A percentile compares a stretch with the other conserved stretches of the same genome.
phyloP scores from a whole-genome alignment of 2,797 vertebrate species.

The Pangasius sanitwongsei region DNA sequence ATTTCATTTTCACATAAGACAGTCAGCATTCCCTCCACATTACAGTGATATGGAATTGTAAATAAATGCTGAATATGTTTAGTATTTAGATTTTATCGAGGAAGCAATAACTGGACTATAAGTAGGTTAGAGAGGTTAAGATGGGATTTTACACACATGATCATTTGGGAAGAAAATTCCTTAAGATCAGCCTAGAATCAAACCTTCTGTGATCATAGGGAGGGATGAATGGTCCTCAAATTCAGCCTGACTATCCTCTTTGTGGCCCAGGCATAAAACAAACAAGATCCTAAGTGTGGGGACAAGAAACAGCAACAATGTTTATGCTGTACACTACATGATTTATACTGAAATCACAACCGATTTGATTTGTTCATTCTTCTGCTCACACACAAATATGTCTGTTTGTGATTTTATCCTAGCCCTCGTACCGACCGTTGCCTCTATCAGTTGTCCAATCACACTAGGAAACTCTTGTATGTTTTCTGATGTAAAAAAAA shows the following conservation, averaged over 20 bases:
- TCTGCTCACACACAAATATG: background rate
- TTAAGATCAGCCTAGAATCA: background rate
- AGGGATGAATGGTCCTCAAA: background rate
- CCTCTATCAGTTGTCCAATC: background rate
- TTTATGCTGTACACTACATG: background rate
- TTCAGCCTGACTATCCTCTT: background rate
- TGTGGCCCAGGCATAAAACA: constrained; percentile 1
- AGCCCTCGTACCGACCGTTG: background rate
- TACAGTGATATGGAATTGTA: background rate
- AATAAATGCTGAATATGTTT: background rate
- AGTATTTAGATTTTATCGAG: background rate
- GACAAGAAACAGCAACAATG: background rate
- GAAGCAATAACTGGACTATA: background rate
- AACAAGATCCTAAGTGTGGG: background rate
- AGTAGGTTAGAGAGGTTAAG: background rate
- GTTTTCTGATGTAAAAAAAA: background rate
- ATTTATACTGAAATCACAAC: background rate
- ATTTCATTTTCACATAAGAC: background rate
- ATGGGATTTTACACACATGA: background rate
- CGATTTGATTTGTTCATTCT: background rate
- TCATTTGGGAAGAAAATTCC: background rate
- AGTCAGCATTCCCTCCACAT: background rate
- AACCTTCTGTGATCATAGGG: background rate
- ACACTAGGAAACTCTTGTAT: background rate
- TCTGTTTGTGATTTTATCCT: background rate